Conservation (phyloP, 2,797 vertebrate species). For the Sarcoramphus papa region DNA sequence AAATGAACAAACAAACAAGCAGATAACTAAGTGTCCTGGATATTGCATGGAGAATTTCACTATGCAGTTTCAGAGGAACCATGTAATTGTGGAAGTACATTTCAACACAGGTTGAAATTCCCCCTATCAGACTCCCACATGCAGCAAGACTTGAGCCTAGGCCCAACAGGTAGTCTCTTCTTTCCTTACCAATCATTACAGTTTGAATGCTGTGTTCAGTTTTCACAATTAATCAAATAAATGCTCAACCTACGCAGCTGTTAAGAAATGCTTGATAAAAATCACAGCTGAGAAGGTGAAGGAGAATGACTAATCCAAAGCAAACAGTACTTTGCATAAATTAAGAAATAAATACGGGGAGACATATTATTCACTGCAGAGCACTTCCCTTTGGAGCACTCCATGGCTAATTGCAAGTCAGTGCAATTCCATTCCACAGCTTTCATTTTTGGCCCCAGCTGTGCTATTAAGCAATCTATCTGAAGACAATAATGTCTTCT, state of each 20-base stretch:
- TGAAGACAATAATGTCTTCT: not conserved
- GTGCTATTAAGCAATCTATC: not conserved
- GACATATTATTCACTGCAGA: not conserved
- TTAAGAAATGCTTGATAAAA: slow-evolving; percentile 39
- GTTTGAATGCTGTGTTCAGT: not conserved
- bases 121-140: not conserved
- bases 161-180: not conserved
- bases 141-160: not conserved
- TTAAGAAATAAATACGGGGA: slow-evolving; percentile 25
- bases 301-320: slow-evolving; percentile 33
- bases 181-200: not conserved
- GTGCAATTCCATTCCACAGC: not conserved
- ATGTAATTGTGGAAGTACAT: not conserved
- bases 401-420: not conserved
- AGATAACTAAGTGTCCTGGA: not conserved
- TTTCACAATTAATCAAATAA: slow-evolving; percentile 2
- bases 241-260: not conserved
- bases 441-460: not conserved
- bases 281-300: slow-evolving; percentile 15
- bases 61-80: not conserved
- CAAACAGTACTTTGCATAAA: slow-evolving; percentile 49
- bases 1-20: not conserved
- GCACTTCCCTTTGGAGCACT: not conserved
- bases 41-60: not conserved
- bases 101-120: not conserved